Base-by-base conservation (phyloP, 2,888 invertebrate genomes). In the Tanaodytes sp. region DNA sequence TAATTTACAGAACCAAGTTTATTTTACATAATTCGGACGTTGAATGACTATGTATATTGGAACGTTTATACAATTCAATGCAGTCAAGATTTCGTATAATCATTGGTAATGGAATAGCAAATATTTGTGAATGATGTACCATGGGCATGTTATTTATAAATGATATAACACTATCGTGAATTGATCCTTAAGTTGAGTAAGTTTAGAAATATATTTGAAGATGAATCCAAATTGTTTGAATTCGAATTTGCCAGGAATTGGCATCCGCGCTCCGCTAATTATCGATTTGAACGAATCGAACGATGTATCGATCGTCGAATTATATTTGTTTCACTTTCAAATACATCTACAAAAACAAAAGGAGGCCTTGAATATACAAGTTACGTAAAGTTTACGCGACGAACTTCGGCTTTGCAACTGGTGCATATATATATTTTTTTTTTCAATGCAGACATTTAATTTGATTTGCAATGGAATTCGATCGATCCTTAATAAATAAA, bases 1-100 rank as follows among this genome's bases (percentile, higher is more conserved):
- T n/a, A n/a, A n/a, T n/a, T n/a, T n/a, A n/a, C n/a, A n/a, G n/a
- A n/a, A n/a, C n/a, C 12, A 15, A 42, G 54, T 63, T 54, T 57
- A 64, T 42, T 55, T 49, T 49, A 64, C 64, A 64, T 57, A 64
- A 49, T 59, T 59, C 59, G 18, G n/a, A 33, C 16, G 23, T 12
- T 30, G 23, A 23, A 23, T 23, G 4, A 23, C 4, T 33, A 8
- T 9, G 8, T 33, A 8, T 9, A 23, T 23, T 23, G 4, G 4
- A 23, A 23, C 23, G 23, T 23, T 23, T 23, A 23, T 23, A 23
- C 23, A 23, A 23, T 23, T 23, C 23, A 23, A 23, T 23, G 23
- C 8, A 23, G 23, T 23, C 8, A 23, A 23, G 4, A 23, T 5
- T 23, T 8, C 8, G 23, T 8, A 23, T 23, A 5, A 23, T 8